phyloP scores from a whole-genome alignment of 2,888 invertebrate species.

The Ochlodes sylvanus region DNA sequence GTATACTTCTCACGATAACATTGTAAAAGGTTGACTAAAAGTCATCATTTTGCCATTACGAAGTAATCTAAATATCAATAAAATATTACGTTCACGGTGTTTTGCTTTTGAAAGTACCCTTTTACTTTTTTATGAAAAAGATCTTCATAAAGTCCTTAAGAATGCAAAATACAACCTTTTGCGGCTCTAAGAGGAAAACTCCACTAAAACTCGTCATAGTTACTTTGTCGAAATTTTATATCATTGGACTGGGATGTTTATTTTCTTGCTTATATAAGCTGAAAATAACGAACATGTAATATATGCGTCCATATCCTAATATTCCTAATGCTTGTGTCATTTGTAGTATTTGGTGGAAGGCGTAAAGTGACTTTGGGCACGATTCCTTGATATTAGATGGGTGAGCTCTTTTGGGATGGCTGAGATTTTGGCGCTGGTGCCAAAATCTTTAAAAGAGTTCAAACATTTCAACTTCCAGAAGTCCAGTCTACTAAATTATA shows the following conservation, averaged over 20 bases:
- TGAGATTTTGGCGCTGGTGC: too few relatives aligned
- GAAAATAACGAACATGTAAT: too few relatives aligned
- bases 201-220: neutral
- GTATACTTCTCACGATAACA: neutral
- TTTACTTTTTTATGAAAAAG: slow-evolving; percentile 5
- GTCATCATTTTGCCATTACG: slow-evolving; percentile 1
- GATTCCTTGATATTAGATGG: too few relatives aligned
- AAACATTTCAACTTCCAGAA: too few relatives aligned
- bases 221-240: neutral
- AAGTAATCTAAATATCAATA: slow-evolving; percentile 12
- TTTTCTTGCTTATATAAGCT: neutral
- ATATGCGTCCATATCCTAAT: too few relatives aligned
- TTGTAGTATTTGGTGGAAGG: too few relatives aligned
- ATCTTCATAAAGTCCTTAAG: slow-evolving; percentile 1
- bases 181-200: neutral
- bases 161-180: neutral
- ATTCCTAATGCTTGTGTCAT: too few relatives aligned
- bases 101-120: slow-evolving; percentile 1
- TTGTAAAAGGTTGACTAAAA: slow-evolving; percentile 10
- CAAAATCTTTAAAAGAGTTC: too few relatives aligned
- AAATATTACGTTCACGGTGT: neutral
- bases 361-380: too few relatives aligned
- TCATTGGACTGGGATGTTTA: neutral
- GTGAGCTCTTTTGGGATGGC: too few relatives aligned
- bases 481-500: too few relatives aligned